phyloP scores from a whole-genome alignment of 2,797 vertebrate species.

The Cyclura pinguis region DNA sequence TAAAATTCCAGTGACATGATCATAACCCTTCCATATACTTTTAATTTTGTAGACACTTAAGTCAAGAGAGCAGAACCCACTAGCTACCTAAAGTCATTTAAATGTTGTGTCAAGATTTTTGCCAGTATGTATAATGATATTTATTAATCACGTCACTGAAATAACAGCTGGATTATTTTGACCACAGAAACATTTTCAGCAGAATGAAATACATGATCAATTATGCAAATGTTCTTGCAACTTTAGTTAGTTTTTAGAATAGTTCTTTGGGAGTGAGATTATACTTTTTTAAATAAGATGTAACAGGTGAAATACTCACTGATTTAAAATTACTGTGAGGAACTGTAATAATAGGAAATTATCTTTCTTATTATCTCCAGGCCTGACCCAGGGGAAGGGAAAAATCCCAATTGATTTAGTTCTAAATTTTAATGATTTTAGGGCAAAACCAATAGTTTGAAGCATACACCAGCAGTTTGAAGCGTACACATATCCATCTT shows the following conservation, averaged over 20 bases:
- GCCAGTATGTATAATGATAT: neutral
- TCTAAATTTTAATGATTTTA: constrained; percentile 39
- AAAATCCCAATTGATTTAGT: constrained; percentile 35
- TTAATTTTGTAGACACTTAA: neutral
- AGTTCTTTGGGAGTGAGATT: neutral
- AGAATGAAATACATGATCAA: constrained; percentile 5
- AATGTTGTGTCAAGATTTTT: neutral
- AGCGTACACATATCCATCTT: constrained; percentile 64
- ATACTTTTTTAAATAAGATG: neutral
- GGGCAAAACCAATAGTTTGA: constrained; percentile 47
- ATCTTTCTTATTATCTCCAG: constrained; percentile 22
- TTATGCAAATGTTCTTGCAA: neutral
- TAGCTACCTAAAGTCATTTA: neutral
- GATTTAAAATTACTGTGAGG: constrained; percentile 13
- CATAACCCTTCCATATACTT: neutral
- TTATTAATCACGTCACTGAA: neutral
- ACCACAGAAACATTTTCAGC: neutral
- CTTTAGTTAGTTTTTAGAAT: neutral
- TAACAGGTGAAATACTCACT: neutral
- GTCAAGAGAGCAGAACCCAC: neutral
- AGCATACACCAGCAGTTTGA: constrained; percentile 48
- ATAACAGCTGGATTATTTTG: neutral
- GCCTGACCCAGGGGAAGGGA: neutral
- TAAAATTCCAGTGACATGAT: neutral
- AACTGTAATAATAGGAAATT: constrained; percentile 39